Evolutionary conservation across 1,140 invertebrate genomes (phyloP).

Genomic region (Ceratina japonica): DNA sequence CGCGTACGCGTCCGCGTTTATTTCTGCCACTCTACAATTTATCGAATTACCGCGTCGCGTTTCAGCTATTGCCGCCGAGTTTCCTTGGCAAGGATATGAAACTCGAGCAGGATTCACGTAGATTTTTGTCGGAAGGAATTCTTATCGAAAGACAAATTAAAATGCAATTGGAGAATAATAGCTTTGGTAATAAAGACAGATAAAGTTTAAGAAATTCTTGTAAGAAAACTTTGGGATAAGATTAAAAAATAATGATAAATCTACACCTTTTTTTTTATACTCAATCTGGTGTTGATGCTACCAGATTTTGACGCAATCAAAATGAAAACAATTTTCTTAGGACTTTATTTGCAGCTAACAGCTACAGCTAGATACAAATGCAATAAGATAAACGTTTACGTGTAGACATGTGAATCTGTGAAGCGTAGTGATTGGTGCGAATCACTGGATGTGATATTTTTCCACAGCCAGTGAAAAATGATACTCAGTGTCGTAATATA

Average conservation of each 20-base stretch:
- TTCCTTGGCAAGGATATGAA: not conserved
- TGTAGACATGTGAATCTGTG: not conserved
- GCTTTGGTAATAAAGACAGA: no score
- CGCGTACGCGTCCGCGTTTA: not conserved
- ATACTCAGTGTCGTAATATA: not conserved
- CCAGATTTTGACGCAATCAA: no score
- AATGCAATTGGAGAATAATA: no score
- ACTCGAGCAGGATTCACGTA: not conserved
- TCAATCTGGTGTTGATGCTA: no score
- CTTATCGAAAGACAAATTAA: no score
- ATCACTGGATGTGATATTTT: not conserved
- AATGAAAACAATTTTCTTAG: no score
- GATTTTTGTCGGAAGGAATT: no score
- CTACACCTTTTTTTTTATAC: no score
- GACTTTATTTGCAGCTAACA: not conserved
- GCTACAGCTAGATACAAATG: no score
- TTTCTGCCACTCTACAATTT: constrained; percentile 20
- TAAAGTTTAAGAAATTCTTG: no score
- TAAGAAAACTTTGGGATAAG: no score
- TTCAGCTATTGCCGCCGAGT: not conserved
- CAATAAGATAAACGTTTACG: not conserved
- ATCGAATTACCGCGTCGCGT: constrained; percentile 17
- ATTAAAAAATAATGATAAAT: no score
- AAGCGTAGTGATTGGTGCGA: not conserved
- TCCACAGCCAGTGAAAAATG: not conserved